A percentile compares a stretch with the other conserved stretches of the same genome.
Evolutionary conservation across 2,113 vertebrate species (phyloP).

Genomic region (Leucosticte australis): DNA sequence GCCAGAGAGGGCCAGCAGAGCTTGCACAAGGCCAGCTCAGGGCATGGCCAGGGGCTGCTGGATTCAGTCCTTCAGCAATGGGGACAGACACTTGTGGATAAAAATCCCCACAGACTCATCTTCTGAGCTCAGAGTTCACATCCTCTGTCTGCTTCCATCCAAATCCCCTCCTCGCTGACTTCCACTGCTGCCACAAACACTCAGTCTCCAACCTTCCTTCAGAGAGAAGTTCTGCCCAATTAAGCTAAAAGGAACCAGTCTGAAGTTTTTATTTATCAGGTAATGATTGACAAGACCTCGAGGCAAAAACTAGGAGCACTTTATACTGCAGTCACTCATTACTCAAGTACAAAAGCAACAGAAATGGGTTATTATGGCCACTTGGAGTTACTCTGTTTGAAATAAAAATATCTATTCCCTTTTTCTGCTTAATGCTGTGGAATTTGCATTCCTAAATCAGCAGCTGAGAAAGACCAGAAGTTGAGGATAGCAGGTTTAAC

Average conservation of each 20-base stretch:
- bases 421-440: neutral
- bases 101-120: neutral
- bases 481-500: neutral
- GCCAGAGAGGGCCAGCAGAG: neutral
- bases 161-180: neutral
- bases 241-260: constrained; percentile 39
- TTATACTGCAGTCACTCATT: constrained; percentile 40
- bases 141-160: neutral
- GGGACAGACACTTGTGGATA: neutral
- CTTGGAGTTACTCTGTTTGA: constrained; percentile 2
- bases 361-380: constrained; percentile 22
- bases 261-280: constrained; percentile 68
- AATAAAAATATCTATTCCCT: constrained; percentile 2
- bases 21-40: neutral
- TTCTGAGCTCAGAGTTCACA: neutral
- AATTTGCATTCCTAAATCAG: neutral
- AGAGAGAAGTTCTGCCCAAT: constrained; percentile 36
- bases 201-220: neutral
- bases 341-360: constrained; percentile 21
- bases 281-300: constrained; percentile 67
- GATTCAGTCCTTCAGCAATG: neutral
- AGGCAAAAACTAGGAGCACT: constrained; percentile 42
- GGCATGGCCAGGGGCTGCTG: neutral
- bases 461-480: neutral
- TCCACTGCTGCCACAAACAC: neutral